Evolutionary conservation across 2,797 vertebrate genomes (phyloP).

Genomic region (Dendrocincla tyrannina): DNA sequence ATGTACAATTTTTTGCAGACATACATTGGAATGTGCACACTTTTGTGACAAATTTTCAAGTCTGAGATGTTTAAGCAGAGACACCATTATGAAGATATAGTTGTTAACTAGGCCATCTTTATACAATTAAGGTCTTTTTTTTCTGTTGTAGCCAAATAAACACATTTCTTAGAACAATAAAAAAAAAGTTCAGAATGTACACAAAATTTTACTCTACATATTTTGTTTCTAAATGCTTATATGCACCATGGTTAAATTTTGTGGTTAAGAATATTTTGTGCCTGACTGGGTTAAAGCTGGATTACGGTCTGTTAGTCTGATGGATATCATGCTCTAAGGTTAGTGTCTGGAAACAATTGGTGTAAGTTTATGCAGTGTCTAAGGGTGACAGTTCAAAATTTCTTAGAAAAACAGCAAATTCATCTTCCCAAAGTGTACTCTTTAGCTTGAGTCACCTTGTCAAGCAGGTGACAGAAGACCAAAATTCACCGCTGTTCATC

Average conservation of each 20-base stretch:
- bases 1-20: background rate
- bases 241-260: background rate
- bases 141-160: background rate
- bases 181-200: background rate
- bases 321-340: slow-evolving; percentile 11
- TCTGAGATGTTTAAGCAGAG: background rate
- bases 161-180: background rate
- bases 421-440: slow-evolving; percentile 13
- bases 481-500: background rate
- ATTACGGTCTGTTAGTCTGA: slow-evolving; percentile 25
- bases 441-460: slow-evolving; percentile 42
- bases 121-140: background rate
- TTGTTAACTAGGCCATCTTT: background rate
- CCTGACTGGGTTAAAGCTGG: background rate
- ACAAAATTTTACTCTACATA: background rate
- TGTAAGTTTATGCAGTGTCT: slow-evolving; percentile 21
- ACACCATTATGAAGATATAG: background rate
- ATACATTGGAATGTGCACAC: background rate
- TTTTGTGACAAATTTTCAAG: background rate
- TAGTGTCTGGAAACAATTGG: slow-evolving; percentile 17
- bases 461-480: slow-evolving; percentile 20
- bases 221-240: background rate
- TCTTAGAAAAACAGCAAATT: slow-evolving; percentile 53
- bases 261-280: background rate
- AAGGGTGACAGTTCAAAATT: slow-evolving; percentile 43